Evolutionary conservation across 2,113 vertebrate genomes (phyloP).

Genomic region (Ailuropoda melanoleuca): DNA sequence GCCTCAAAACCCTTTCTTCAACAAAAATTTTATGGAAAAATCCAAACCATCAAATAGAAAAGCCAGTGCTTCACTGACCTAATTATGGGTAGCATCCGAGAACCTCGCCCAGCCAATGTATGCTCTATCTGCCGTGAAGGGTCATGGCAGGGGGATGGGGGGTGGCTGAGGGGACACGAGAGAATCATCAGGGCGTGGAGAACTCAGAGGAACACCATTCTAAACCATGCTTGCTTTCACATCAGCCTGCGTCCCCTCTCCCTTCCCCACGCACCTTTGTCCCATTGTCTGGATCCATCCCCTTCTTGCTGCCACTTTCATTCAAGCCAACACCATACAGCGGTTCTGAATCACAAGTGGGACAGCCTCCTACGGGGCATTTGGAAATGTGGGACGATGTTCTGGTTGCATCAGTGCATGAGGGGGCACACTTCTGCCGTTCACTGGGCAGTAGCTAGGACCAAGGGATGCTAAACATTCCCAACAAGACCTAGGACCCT

Average conservation of each 20-base stretch:
- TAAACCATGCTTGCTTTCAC: background rate
- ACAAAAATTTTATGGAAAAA: slow-evolving; percentile 45
- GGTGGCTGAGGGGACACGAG: background rate
- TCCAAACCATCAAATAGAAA: slow-evolving; percentile 55
- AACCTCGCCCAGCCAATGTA: background rate
- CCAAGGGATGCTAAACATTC: background rate
- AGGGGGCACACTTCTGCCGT: background rate
- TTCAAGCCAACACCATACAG: background rate
- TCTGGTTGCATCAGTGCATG: background rate
- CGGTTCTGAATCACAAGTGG: background rate
- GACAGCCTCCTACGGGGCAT: background rate
- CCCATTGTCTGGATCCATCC: background rate
- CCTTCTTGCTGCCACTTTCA: background rate
- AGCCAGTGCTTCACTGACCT: slow-evolving; percentile 16
- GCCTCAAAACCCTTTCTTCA: slow-evolving; percentile 61
- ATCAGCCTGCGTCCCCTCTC: background rate
- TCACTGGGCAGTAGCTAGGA: background rate
- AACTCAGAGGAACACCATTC: background rate
- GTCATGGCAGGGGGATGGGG: background rate
- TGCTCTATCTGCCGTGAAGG: background rate
- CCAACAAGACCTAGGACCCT: background rate
- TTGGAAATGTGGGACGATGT: background rate
- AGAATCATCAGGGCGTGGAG: background rate
- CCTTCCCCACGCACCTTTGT: background rate
- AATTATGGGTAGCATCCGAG: background rate